phyloP scores from a whole-genome alignment of 2,113 vertebrate species.

The Axis porcinus region DNA sequence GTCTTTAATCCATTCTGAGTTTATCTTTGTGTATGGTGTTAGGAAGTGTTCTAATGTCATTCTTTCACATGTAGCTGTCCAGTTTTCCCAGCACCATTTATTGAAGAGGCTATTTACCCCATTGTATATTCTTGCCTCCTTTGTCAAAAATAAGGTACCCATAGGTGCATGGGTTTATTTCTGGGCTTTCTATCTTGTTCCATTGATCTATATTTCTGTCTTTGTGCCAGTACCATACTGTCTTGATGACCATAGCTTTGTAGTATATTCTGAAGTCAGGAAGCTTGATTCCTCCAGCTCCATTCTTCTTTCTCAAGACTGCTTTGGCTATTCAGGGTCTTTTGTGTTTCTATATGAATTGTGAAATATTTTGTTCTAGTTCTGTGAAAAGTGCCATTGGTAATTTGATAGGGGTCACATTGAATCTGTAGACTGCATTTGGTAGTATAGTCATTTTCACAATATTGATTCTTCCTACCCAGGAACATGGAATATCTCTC shows the following conservation, averaged over 20 bases:
- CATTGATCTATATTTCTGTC: background rate
- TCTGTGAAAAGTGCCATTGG: background rate
- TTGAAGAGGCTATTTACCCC: background rate
- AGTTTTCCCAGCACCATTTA: background rate
- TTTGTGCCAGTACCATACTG: background rate
- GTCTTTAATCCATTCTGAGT: background rate
- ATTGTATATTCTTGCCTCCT: background rate
- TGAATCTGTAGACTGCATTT: background rate
- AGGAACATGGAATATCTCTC: background rate
- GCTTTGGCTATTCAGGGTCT: background rate
- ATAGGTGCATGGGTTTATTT: background rate
- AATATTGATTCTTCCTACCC: background rate
- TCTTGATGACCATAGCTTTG: background rate
- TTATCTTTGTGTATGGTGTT: background rate
- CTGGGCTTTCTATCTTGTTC: background rate
- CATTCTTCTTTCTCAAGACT: background rate
- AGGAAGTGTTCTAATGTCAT: background rate
- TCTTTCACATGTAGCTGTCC: background rate
- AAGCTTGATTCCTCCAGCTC: background rate
- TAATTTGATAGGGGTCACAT: background rate
- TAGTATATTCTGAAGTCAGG: background rate
- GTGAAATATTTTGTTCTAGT: background rate
- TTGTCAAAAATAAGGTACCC: background rate
- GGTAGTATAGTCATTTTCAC: background rate
- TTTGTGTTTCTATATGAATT: background rate